These are phyloP conservation scores for Drosophila rufa DNA, from an alignment of 1,140 invertebrate genomes.

Conservation along the genomic window DNA sequence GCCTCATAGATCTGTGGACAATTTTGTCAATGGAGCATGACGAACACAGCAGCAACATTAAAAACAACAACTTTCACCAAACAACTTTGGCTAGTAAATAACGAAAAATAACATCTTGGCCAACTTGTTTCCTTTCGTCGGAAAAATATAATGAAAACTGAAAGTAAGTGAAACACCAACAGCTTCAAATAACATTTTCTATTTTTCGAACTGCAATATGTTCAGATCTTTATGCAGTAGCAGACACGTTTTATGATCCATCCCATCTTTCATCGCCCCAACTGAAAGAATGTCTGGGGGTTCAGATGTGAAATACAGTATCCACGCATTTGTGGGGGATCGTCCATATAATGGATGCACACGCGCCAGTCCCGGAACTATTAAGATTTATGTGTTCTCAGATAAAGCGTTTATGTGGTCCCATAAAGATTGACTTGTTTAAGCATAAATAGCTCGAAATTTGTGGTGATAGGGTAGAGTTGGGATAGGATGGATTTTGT, in stretches of 20 bases:
- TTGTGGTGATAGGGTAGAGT: conserved; percentile 1
- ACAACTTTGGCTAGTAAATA: conserved; percentile 31
- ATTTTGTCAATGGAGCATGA: conserved; percentile 58
- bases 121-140: conserved; percentile 54
- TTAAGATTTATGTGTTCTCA: conserved; percentile 31
- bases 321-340: conserved; percentile 11
- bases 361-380: conserved; percentile 17
- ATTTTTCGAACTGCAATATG: conserved; percentile 29
- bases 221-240: conserved; percentile 36
- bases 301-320: conserved; percentile 28
- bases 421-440: conserved; percentile 35
- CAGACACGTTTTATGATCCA: conserved; percentile 36
- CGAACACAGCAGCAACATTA: conserved; percentile 29
- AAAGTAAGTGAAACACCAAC: conserved; percentile 41
- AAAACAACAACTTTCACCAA: conserved; percentile 48
- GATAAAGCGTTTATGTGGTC: conserved; percentile 39
- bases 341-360: conserved; percentile 12
- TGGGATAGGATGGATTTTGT: conserved; percentile 9
- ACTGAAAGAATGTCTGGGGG: conserved; percentile 16
- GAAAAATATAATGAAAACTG: conserved; percentile 37
- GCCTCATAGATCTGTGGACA: conserved; percentile 59
- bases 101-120: conserved; percentile 17
- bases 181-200: conserved; percentile 28
- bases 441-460: conserved; percentile 31
- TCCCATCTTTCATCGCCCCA: conserved; percentile 27